Percentiles rank a stretch among this genome's conserved stretches.
Conservation (phyloP, 2,113 vertebrate species). For the Podarcis cretensis region DNA sequence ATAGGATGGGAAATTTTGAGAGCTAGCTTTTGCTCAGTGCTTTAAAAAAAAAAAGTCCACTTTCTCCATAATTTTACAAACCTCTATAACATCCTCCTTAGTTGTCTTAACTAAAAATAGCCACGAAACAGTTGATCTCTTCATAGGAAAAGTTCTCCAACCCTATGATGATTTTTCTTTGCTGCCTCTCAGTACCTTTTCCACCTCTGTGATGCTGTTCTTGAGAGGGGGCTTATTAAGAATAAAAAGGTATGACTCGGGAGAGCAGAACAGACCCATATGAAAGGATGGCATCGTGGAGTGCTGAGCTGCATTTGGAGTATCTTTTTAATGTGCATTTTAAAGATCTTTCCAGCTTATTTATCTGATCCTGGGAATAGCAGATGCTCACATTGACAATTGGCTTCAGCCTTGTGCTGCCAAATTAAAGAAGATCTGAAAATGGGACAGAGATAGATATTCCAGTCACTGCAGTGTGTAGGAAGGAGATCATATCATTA, state of each 20-base stretch:
- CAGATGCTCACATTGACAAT: not conserved
- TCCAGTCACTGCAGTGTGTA: not conserved
- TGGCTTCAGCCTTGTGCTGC: not conserved
- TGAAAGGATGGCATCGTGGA: not conserved
- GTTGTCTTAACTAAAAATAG: not conserved
- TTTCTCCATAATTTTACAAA: not conserved
- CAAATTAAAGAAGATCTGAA: not conserved
- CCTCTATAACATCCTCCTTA: not conserved
- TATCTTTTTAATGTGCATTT: not conserved
- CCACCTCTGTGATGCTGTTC: not conserved
- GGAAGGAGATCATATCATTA: not conserved
- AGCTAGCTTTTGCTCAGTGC: not conserved
- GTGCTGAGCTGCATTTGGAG: not conserved
- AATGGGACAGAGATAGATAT: not conserved
- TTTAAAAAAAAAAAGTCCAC: not conserved
- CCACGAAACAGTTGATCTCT: not conserved
- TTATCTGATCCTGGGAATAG: not conserved
- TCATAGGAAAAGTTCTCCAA: not conserved
- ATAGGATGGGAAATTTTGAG: not conserved
- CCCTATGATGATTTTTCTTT: not conserved
- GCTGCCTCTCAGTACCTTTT: not conserved
- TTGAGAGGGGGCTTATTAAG: not conserved
- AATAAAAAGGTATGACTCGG: not conserved
- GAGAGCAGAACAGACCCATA: no score
- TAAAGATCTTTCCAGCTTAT: not conserved